Conservation (phyloP, 37 sponge, comb jelly and placozoan genomes). For the Spongilla lacustris region DNA sequence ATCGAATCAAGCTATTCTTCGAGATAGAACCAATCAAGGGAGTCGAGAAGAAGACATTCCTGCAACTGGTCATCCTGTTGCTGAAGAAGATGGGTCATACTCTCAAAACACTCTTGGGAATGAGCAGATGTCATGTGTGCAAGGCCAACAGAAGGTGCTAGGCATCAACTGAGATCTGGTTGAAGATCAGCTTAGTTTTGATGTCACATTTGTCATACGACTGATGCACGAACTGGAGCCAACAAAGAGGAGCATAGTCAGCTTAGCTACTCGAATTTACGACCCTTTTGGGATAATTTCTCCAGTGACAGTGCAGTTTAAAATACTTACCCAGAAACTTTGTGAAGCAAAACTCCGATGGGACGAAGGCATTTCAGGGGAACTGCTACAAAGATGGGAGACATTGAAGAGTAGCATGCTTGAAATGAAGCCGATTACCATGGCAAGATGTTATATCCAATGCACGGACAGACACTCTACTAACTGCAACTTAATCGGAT, state of each 20-base stretch:
- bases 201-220: background rate
- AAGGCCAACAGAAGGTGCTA: slow-evolving; percentile 10
- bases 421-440: background rate
- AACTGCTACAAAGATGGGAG: slow-evolving; percentile 9
- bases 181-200: slow-evolving; percentile 6
- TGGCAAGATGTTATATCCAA: slow-evolving; percentile 5
- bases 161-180: slow-evolving; percentile 8
- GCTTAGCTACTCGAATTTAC: slow-evolving; percentile 19
- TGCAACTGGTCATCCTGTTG: background rate
- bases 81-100: background rate
- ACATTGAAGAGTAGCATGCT: background rate
- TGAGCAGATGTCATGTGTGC: too few relatives aligned
- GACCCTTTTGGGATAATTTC: slow-evolving; percentile 42
- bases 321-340: slow-evolving; percentile 28
- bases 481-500: slow-evolving; percentile 4
- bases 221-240: slow-evolving; percentile 1
- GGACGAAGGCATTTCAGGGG: slow-evolving; percentile 14
- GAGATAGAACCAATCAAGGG: slow-evolving; percentile 4
- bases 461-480: background rate
- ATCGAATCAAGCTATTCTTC: background rate
- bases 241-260: slow-evolving; percentile 34
- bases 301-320: slow-evolving; percentile 29
- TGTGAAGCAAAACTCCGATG: slow-evolving; percentile 9
- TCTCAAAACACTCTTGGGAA: too few relatives aligned
- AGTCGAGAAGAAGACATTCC: background rate